Base-by-base conservation (phyloP, 2,888 invertebrate species). In the Marronus borbonicus region DNA sequence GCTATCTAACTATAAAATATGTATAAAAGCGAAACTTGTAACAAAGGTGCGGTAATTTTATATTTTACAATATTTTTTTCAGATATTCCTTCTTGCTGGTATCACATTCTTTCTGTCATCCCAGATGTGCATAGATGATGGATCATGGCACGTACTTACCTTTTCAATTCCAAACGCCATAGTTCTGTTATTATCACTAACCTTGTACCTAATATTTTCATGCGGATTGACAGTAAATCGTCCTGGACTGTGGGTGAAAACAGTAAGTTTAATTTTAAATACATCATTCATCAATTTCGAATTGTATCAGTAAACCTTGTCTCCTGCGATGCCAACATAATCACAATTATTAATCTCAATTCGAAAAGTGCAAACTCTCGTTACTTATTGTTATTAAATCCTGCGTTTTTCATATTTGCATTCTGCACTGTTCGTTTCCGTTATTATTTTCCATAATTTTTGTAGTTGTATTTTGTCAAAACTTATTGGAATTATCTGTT, bases 121-220 rank as follows among this genome's bases (percentile, higher is more conserved):
- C 10, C 39, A 28, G 12, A 74, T 66, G 31, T 79, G 76, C 20
- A 20, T 64, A 3, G 65, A 70, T 17, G 17, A 39, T 24, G 76
- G 58, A 8, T 44, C 14, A 3, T 75, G 75, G 68, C 60, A 58
- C 28, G 17, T 52, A 20, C 17, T 58, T 44, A 14, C 66, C 17
- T 76, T 78, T 31, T 60, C 68, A 14, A 62, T 78, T 17, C n/a
- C 68, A 24, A 78, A 78, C 28, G 24, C 69, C 7, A 36, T 76
- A 12, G 55, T 58, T 36, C 12, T 75, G 12, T 55, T 66, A 12
- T 36, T 78, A 17, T 49, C 77, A 7, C 52, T 79, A 14, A 55
- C 76, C 8, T 64, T 83, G 39, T 83, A 82, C 69, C 62, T 83
- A 20, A 77, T 82, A n/a, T 83, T 83, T 76, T 80, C 80, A 7